Evolutionary conservation across 2,888 invertebrate genomes (phyloP).

Genomic region (Anagyrus pseudococci): DNA sequence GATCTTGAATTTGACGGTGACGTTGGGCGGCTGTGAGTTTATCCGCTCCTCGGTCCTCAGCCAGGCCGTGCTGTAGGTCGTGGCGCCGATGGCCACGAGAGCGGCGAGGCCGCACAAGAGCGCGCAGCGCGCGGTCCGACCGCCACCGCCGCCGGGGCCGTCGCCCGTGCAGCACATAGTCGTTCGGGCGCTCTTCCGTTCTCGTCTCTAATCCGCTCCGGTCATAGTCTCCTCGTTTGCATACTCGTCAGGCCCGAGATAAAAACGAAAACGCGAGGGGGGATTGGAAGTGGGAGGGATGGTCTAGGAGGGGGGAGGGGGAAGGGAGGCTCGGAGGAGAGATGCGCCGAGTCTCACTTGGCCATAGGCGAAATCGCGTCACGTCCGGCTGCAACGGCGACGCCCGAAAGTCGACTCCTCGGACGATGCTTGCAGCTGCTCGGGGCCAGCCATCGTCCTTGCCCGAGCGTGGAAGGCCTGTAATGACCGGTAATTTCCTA

Average conservation of each 20-base stretch:
- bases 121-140: slow-evolving; percentile 56
- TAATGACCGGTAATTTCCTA: slow-evolving; percentile 16
- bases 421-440: neutral
- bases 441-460: neutral
- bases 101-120: slow-evolving; percentile 58
- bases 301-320: neutral
- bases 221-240: neutral
- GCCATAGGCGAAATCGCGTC: slow-evolving; percentile 14
- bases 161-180: slow-evolving; percentile 55
- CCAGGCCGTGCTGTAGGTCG: slow-evolving; percentile 59
- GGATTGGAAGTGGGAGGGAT: neutral
- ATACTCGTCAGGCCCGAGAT: neutral
- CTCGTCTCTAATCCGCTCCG: neutral
- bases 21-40: slow-evolving; percentile 49
- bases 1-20: slow-evolving; percentile 57
- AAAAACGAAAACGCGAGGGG: neutral
- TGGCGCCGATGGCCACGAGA: slow-evolving; percentile 56
- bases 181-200: neutral
- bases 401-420: neutral
- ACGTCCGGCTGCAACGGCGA: slow-evolving; percentile 15
- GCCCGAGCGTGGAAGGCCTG: slow-evolving; percentile 13
- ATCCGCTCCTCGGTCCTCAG: slow-evolving; percentile 57
- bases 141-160: slow-evolving; percentile 36
- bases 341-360: no score
- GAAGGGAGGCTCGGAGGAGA: neutral